Conservation (phyloP, 2,888 invertebrate species). For the Abscondita cerata region DNA sequence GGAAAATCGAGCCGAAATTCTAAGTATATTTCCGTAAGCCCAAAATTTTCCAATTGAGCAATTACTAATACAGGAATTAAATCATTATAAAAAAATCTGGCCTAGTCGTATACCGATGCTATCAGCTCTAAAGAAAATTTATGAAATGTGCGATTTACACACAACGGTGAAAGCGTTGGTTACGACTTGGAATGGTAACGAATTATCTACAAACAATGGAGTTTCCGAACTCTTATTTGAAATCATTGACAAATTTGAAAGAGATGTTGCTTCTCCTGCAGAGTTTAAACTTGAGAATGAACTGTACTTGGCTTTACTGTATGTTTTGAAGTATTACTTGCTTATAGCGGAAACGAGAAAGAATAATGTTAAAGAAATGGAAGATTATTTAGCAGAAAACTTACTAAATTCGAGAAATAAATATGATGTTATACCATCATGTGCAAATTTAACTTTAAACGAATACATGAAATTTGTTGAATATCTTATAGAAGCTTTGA, state of each 20-base stretch:
- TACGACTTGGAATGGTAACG: constrained; percentile 42
- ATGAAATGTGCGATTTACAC: constrained; percentile 37
- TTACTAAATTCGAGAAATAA: constrained; percentile 45
- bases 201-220: constrained; percentile 35
- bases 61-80: constrained; percentile 44
- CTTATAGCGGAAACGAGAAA: constrained; percentile 34
- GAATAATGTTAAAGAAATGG: constrained; percentile 46
- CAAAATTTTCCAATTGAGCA: constrained; percentile 28
- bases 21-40: constrained; percentile 28
- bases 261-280: constrained; percentile 13
- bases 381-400: constrained; percentile 27
- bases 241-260: constrained; percentile 37
- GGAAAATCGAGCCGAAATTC: constrained; percentile 30
- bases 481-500: constrained; percentile 40
- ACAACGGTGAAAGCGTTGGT: constrained; percentile 39
- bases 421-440: constrained; percentile 48
- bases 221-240: constrained; percentile 31
- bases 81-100: constrained; percentile 46
- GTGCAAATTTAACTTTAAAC: constrained; percentile 45
- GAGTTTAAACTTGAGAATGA: constrained; percentile 19
- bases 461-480: constrained; percentile 36
- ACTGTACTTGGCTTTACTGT: constrained; percentile 42
- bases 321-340: constrained; percentile 43
- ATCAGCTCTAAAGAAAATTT: constrained; percentile 42
- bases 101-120: constrained; percentile 46